These are phyloP conservation scores for Heterocephalus glaber DNA, from an alignment of 2,113 vertebrate species.

Conservation along the genomic window DNA sequence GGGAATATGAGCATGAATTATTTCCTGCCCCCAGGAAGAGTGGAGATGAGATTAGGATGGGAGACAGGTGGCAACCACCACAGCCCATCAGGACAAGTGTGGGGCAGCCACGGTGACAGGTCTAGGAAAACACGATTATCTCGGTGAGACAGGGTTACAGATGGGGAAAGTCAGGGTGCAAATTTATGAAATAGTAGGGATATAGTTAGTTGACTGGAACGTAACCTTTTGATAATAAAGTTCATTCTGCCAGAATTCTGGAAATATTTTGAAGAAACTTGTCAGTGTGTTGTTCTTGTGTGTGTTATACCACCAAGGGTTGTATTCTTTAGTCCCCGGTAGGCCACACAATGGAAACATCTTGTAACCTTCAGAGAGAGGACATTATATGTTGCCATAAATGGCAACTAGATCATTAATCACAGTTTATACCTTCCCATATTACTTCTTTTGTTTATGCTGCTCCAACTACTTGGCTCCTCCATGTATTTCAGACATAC, in stretches of 20 bases:
- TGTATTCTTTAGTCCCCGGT: not conserved
- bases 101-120: accelerated
- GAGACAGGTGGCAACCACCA: not conserved
- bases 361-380: not conserved
- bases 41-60: not conserved
- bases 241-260: not conserved
- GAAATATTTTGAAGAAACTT: not conserved
- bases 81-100: accelerated
- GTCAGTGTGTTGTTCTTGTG: not conserved
- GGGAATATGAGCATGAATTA: not conserved
- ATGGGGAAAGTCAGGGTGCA: not conserved
- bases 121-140: not conserved
- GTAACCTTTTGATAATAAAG: not conserved
- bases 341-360: not conserved
- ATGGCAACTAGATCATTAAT: not conserved
- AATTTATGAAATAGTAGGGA: not conserved
- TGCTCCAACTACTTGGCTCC: too few relatives aligned
- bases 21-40: not conserved
- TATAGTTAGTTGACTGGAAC: not conserved
- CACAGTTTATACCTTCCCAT: not conserved
- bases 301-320: not conserved
- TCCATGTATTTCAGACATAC: accelerated
- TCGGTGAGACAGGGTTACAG: too few relatives aligned
- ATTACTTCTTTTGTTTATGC: not conserved
- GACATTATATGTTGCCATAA: not conserved